These are phyloP conservation scores for Rachycentron canadum DNA, from an alignment of 2,797 vertebrate genomes.

Conservation along the genomic window DNA sequence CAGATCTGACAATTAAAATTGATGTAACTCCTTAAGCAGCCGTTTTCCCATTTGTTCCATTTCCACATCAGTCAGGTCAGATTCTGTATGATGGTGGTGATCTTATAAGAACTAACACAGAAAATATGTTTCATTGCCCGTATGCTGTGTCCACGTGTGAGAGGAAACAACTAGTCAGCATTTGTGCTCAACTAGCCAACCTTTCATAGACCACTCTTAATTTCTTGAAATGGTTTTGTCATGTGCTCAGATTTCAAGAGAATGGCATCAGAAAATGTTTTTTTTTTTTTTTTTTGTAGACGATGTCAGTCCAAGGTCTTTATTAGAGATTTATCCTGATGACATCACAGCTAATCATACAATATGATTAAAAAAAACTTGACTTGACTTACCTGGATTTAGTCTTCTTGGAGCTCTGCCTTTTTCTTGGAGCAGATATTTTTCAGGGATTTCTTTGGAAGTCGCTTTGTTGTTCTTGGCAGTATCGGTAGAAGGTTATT, in stretches of 20 bases:
- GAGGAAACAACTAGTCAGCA: background rate
- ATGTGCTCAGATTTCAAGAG: background rate
- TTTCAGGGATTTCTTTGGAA: slow-evolving; percentile 36
- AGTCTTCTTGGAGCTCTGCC: slow-evolving; percentile 5
- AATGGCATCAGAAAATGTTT: too few species aligned
- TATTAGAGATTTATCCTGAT: background rate
- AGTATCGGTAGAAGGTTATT: slow-evolving; percentile 10
- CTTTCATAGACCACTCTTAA: background rate
- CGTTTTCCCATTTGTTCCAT: too few species aligned
- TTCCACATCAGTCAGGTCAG: background rate
- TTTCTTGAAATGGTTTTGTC: background rate
- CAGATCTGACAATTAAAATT: background rate
- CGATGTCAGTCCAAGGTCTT: background rate
- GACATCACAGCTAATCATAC: background rate
- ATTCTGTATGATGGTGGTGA: background rate
- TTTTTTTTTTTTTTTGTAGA: background rate
- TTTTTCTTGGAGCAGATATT: slow-evolving; percentile 24
- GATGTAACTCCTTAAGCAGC: background rate
- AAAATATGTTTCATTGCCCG: background rate
- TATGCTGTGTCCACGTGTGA: background rate
- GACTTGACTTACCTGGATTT: background rate
- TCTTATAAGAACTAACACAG: background rate
- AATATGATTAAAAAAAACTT: background rate
- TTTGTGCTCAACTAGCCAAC: background rate
- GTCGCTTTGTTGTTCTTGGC: slow-evolving; percentile 50